Conservation (phyloP, 1,140 invertebrate species). For the Drosophila elegans region DNA sequence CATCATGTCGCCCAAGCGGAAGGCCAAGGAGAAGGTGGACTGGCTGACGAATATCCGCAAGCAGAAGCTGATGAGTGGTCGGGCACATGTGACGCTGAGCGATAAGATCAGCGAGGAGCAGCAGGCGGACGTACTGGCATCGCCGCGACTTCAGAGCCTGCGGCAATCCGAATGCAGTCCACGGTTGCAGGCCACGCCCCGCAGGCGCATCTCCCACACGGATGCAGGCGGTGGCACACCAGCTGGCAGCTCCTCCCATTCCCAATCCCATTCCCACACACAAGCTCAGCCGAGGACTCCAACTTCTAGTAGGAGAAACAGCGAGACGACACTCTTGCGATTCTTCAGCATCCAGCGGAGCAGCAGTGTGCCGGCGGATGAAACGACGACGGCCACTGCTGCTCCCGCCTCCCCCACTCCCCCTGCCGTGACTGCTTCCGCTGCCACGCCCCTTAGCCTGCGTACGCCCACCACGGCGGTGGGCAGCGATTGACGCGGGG, state of each 20-base stretch:
- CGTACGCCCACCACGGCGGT: conserved; percentile 52
- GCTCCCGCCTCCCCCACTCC: conserved; percentile 6
- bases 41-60: conserved; percentile 90
- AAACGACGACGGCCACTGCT: background rate
- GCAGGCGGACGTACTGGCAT: conserved; percentile 54
- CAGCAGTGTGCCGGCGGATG: conserved; percentile 29
- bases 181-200: conserved; percentile 50
- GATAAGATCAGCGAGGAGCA: conserved; percentile 72
- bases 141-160: conserved; percentile 71
- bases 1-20: conserved; percentile 89
- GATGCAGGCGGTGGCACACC: conserved; percentile 27
- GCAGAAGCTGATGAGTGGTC: conserved; percentile 85
- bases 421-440: conserved; percentile 4
- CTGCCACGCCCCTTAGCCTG: conserved; percentile 11
- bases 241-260: conserved; percentile 6
- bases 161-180: conserved; percentile 77
- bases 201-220: conserved; percentile 66
- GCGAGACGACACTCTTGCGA: conserved; percentile 77
- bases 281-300: conserved; percentile 61
- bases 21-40: conserved; percentile 87
- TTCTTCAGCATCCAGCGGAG: conserved; percentile 77
- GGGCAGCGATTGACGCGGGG: conserved; percentile 55
- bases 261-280: background rate
- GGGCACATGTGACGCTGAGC: conserved; percentile 53
- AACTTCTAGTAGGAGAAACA: conserved; percentile 78